These are phyloP conservation scores for Tokudaia muenninki DNA, from an alignment of 2,797 vertebrate species.

Conservation along the genomic window DNA sequence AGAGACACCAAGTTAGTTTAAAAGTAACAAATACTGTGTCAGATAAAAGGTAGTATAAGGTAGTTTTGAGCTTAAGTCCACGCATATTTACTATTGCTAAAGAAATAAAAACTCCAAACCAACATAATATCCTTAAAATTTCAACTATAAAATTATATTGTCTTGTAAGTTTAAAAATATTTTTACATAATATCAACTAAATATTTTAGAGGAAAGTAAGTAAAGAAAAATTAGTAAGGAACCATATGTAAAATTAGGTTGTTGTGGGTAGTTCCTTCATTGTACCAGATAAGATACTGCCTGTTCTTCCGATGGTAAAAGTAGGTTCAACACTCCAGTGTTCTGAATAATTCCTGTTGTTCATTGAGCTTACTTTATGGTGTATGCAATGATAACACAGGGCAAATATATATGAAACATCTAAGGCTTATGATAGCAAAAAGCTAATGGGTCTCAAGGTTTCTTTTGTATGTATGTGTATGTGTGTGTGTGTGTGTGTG, in stretches of 20 bases:
- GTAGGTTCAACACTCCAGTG: background rate
- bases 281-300: background rate
- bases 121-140: background rate
- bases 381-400: no score
- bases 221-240: background rate
- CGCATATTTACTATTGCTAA: background rate
- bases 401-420: background rate
- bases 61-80: constrained; percentile 18
- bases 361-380: background rate
- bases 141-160: background rate
- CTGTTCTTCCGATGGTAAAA: background rate
- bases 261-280: background rate
- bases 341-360: background rate
- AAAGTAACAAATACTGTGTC: background rate
- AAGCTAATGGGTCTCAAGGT: background rate
- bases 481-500: background rate
- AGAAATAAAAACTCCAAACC: background rate
- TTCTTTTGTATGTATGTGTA: background rate
- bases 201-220: background rate
- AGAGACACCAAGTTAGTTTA: background rate
- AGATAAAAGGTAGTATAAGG: background rate
- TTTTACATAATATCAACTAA: background rate
- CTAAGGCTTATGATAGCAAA: background rate
- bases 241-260: background rate
- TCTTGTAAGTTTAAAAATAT: background rate